Base-by-base conservation (phyloP, 2,113 vertebrate genomes). In the Clarias batrachus region DNA sequence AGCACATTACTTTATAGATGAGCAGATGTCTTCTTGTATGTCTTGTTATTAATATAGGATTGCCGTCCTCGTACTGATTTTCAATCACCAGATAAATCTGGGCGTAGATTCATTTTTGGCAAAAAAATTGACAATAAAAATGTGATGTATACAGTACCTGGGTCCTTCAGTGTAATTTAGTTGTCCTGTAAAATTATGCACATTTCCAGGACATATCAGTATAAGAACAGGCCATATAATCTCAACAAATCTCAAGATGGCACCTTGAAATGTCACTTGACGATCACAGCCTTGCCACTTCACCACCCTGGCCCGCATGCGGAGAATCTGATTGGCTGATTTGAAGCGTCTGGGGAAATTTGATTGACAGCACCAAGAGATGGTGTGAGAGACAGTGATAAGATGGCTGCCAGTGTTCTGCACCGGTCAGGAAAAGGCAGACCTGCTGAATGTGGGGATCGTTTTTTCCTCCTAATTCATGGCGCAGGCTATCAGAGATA, bases 401-500 rank as follows among this genome's bases (percentile, higher is more conserved):
- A 90, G 87, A 90, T 90, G 86, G 89, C 86, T 59, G 89, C 37
- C 74, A 68, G 65, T 57, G 76, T 73, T 66, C 54, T 74, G 84
- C 30, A 57, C 79, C 4, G 74, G 57, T 48, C 37, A 48, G 79
- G 79, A 57, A 68, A 57, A 84, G 60, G 82, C 52, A 63, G 41
- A 76, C 68, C 27, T 85, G 84, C 84, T 86, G 85, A 89, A 81
- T n/a, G 78, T 54, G 56, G 30, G 81, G 80, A 56, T 78, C 30
- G 82, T 85, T 57, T 78, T 79, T 63, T 54, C 13, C 56, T 60
- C 4, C 30, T 60, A 30, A 59, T 80, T 60, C 27, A 27, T 60
- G 27, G 83, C n/a, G n/a, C n/a, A 27, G 41, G 25, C 27, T 41
- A 14, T 76, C 52, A 83, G 21, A 57, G 56, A 54, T 56, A 30